Base-by-base conservation (phyloP, 2,888 invertebrate genomes). In the Pachymerium ferrugineum region DNA sequence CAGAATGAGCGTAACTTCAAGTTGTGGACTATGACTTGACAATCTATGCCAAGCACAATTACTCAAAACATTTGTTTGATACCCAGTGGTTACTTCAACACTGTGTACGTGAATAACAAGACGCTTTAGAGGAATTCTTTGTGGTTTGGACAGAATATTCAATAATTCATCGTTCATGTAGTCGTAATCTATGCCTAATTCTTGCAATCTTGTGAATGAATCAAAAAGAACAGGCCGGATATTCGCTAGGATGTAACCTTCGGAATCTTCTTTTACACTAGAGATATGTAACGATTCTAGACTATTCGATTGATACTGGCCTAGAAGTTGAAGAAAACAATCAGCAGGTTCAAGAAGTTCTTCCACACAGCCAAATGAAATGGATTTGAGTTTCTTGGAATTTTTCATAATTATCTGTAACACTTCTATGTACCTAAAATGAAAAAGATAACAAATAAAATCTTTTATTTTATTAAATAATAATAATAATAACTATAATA, bases 221-320 rank as follows among this genome's bases (percentile, higher is more conserved):
- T 84, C 83, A 78, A 91, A 86, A 76, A 86, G 81, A 72, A 83
- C 81, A 72, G 86, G 84, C 79, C 88, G 84, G 75, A 89, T 84
- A 77, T 86, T 84, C 31, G 85, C 81, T 70, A 86, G 83, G 72
- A 86, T 85, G 82, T 90, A 90, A 79, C 86, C 85, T 79, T 87
- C 86, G 74, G 90, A 89, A 84, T 90, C 88, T 80, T 89, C 89
- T 82, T 90, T 90, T 31, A 91, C 87, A 72, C 89, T 89, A 77
- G 90, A 89, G 78, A 91, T 83, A 78, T 89, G 89, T 62, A 91
- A 83, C 76, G 86, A 85, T 75, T 86, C 85, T 70, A 91, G 81
- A 75, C 86, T 86, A 77, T 86, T 84, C 69, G 88, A 80, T 73
- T 87, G 86, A 78, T 83, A 81, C 54, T 81, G 78, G 54, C 81